Percentiles rank a stretch among this genome's conserved stretches.
Evolutionary conservation across 2,113 vertebrate species (phyloP).

Genomic region (Steatornis caripensis): DNA sequence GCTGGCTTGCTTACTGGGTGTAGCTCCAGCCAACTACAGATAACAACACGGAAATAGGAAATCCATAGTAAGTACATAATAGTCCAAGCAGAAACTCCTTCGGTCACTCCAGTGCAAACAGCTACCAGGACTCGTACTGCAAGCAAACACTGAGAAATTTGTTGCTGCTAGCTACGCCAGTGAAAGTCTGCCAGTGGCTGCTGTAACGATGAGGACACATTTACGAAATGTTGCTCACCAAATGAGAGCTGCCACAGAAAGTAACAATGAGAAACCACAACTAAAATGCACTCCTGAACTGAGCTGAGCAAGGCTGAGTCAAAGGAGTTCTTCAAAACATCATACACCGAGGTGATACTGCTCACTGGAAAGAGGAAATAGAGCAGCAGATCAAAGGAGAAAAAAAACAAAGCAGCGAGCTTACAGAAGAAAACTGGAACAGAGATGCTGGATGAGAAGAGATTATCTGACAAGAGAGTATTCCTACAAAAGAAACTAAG

Average conservation of each 20-base stretch:
- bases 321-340: background rate
- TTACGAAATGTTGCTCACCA: background rate
- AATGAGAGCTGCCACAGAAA: background rate
- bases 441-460: background rate
- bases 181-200: background rate
- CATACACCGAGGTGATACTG: background rate
- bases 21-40: background rate
- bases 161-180: background rate
- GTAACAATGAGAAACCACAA: background rate
- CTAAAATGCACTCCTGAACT: background rate
- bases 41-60: background rate
- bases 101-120: background rate
- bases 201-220: background rate
- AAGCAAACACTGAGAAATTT: background rate
- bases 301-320: background rate
- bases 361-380: background rate
- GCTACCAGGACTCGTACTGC: background rate
- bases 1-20: background rate
- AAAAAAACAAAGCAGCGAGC: background rate
- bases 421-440: background rate
- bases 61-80: background rate
- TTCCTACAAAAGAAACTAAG: background rate
- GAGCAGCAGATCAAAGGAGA: background rate
- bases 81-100: background rate
- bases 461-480: background rate